A percentile compares a stretch with the other conserved stretches of the same genome.
Conservation (phyloP, 1,140 invertebrate species). For the Berghia stephanieae region DNA sequence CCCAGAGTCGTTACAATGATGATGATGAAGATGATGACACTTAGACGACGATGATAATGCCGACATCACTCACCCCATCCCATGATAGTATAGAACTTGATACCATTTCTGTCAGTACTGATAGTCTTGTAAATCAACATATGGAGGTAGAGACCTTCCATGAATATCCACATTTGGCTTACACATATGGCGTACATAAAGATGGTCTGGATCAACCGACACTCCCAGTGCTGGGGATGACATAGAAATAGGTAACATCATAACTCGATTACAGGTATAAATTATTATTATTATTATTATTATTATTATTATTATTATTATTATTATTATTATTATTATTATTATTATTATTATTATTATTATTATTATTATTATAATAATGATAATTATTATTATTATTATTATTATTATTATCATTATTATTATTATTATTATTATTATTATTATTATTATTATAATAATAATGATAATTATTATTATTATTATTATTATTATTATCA, state of each 20-base stretch:
- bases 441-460: conserved; percentile 12
- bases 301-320: conserved; percentile 20
- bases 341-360: conserved; percentile 34
- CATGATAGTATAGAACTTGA: background rate
- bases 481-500: background rate
- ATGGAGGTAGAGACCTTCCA: conserved; percentile 83
- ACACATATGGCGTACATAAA: conserved; percentile 80
- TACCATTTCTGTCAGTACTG: background rate
- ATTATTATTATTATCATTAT: conserved; percentile 26
- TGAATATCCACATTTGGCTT: conserved; percentile 82
- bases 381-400: conserved; percentile 29
- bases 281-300: background rate
- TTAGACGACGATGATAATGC: too few relatives aligned
- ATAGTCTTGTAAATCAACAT: conserved; percentile 78
- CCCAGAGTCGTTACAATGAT: too few relatives aligned
- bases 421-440: conserved; percentile 17
- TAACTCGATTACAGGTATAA: background rate
- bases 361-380: conserved; percentile 34
- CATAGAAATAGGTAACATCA: background rate
- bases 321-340: conserved; percentile 33
- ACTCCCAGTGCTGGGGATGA: conserved; percentile 72
- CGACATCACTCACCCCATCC: too few relatives aligned
- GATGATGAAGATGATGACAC: too few relatives aligned
- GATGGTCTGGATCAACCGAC: conserved; percentile 75
- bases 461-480: background rate